These are phyloP conservation scores for Catharus bicknelli DNA, from an alignment of 2,113 vertebrate species.

Conservation along the genomic window DNA sequence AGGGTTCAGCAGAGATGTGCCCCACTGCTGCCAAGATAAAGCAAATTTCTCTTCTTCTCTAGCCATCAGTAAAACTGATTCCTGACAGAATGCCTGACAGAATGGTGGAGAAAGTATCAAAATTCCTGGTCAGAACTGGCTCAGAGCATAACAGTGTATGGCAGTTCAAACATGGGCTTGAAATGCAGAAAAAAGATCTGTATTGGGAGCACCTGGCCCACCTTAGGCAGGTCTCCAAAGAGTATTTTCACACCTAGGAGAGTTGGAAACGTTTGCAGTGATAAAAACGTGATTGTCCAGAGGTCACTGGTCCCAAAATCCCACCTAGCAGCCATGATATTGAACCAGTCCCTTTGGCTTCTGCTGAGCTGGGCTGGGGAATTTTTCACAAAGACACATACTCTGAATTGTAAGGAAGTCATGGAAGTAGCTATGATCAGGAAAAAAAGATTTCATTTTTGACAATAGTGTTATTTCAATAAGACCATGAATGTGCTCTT, in stretches of 20 bases:
- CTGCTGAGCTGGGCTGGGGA: background rate
- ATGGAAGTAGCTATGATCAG: background rate
- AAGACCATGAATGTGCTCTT: background rate
- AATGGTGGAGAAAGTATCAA: background rate
- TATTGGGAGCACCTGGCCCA: background rate
- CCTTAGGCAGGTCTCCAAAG: background rate
- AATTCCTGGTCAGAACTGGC: background rate
- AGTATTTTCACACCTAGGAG: background rate
- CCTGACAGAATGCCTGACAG: background rate
- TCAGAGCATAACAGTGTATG: rapidly evolving
- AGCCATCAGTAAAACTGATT: background rate
- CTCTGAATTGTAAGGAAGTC: background rate
- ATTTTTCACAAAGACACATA: background rate
- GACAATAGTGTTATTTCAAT: background rate
- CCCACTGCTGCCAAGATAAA: background rate
- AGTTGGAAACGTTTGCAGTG: background rate
- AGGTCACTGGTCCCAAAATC: background rate
- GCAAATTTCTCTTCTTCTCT: background rate
- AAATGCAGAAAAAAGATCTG: background rate
- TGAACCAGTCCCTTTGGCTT: background rate
- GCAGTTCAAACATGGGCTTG: background rate
- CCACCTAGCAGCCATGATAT: background rate
- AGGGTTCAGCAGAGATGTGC: background rate
- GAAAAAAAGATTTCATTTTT: background rate
- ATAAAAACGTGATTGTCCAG: background rate